Base-by-base conservation (phyloP, 2,113 vertebrate species). In the Xenotilapia longispinis region DNA sequence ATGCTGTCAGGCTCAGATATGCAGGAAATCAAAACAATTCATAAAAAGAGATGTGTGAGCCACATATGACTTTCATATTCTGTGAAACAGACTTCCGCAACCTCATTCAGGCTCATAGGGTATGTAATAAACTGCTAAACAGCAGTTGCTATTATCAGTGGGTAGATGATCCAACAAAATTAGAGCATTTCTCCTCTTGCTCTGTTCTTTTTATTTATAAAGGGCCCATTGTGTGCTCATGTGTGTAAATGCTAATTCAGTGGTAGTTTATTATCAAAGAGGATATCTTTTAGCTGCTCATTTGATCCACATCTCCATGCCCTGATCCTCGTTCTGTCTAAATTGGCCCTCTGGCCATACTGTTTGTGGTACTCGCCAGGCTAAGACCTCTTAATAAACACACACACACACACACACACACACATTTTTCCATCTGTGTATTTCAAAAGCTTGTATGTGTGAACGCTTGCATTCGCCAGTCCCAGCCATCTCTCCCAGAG, bases 291-390 rank as follows among this genome's bases (percentile, higher is more conserved):
- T 87, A 90, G 87, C 80, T 91, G 88, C 92, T 94, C 89, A 92
- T 94, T 94, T 95, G 93, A 94, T 94, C 91, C 90, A 83, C 91
- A 92, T 94, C 90, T 90, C 91, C 84, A 84, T 92, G 88, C 90
- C 91, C 87, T 96, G 95, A 96, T 95, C 94, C 95, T 81, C 82
- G 17, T 91, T 90, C 88, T 90, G 83, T 92, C 81, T 95, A 95
- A 96, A 96, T 95, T 95, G 93, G 93, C 92, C 93, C 94, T 94
- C 90, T 94, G 94, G 92, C 94, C 92, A 90, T 84, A 80, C 83
- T 93, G 93, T 94, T 95, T 94, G 92, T 94, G 88, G 55, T 81
- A 85, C 83, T 85, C 86, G 85, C 53, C 81, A 47, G 85, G 84
- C 88, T 94, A 92, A 94, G 87, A 94, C 91, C 91, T 88, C 83